Evolutionary conservation across 2,888 invertebrate species (phyloP).

Genomic region (Gastrophysa polygoni): DNA sequence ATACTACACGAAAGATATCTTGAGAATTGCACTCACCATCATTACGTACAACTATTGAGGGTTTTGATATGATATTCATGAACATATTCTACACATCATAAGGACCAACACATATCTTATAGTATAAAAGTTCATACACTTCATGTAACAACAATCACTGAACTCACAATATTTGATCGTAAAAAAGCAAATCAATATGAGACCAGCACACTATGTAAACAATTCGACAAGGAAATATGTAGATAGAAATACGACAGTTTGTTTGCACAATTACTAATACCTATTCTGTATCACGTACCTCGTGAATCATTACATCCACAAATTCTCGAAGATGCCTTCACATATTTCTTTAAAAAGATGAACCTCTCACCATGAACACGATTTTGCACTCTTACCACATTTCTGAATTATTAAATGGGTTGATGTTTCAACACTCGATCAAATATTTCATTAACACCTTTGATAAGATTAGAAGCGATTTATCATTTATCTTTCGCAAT

Average conservation of each 20-base stretch:
- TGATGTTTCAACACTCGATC: neutral
- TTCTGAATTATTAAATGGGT: neutral
- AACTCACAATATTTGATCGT: neutral
- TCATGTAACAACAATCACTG: neutral
- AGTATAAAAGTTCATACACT: neutral
- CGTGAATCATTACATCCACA: neutral
- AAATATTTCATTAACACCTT: constrained; percentile 7
- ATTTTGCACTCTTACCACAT: constrained; percentile 3
- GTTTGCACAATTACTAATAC: constrained; percentile 6
- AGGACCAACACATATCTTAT: too few species aligned
- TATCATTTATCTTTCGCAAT: constrained; percentile 9
- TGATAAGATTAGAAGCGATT: constrained; percentile 12
- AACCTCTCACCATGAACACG: neutral
- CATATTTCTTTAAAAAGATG: neutral
- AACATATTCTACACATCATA: too few species aligned
- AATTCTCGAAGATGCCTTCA: neutral
- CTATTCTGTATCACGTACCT: neutral
- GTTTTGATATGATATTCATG: too few species aligned
- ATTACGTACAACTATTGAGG: too few species aligned
- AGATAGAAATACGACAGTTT: constrained; percentile 7
- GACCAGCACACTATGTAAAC: neutral
- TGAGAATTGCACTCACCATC: too few species aligned
- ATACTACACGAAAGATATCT: too few species aligned
- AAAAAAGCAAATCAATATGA: neutral
- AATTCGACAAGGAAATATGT: constrained; percentile 21